Percentiles rank a stretch among this genome's conserved stretches.
phyloP scores from a whole-genome alignment of 2,797 vertebrate genomes.

The Typhlichthys eigenmanni region DNA sequence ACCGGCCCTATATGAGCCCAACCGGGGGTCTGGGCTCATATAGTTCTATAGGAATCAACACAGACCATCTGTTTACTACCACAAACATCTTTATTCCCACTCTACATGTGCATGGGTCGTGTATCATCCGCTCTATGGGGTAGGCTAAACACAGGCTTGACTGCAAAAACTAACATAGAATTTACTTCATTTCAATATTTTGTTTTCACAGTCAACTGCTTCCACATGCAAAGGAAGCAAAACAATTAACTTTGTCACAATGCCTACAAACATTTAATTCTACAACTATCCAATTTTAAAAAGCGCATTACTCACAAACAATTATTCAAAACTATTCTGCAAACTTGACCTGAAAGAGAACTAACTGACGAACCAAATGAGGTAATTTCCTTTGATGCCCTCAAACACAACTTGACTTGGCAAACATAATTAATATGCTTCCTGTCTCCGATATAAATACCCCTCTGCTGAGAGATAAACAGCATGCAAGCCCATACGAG shows the following conservation, averaged over 20 bases:
- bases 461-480: slow-evolving; percentile 59
- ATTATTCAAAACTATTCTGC: background rate
- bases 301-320: background rate
- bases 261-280: no score
- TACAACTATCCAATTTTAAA: background rate
- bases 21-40: slow-evolving; percentile 2
- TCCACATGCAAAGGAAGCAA: no score
- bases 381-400: slow-evolving; percentile 46
- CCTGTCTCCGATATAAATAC: slow-evolving; percentile 43
- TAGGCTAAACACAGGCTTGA: background rate
- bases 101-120: slow-evolving; percentile 13
- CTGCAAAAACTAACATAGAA: no score
- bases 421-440: slow-evolving; percentile 47
- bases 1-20: no score
- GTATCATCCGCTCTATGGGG: background rate
- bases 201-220: no score
- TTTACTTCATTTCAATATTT: no score
- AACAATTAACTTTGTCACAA: no score
- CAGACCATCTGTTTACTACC: slow-evolving; percentile 48
- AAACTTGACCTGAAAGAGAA: slow-evolving; percentile 9
- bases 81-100: slow-evolving; percentile 28
- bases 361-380: slow-evolving; percentile 11
- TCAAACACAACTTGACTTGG: slow-evolving; percentile 33
- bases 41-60: background rate
- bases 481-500: slow-evolving; percentile 52